Base-by-base conservation (phyloP, 23 tunicate species). In the Styela plicata region DNA sequence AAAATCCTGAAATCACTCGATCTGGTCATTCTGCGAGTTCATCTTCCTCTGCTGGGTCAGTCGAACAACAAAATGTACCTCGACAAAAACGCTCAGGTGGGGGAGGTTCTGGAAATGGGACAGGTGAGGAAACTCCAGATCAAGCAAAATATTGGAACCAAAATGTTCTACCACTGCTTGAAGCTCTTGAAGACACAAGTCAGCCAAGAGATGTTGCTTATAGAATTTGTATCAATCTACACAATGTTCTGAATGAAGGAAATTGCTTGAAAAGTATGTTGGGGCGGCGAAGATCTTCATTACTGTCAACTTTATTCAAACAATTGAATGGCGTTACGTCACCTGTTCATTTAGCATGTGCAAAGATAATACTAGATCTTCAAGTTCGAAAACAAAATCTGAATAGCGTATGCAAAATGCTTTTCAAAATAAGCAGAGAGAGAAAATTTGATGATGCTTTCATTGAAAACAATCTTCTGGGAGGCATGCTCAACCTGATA, bases 101-200 rank as follows among this genome's bases (percentile, higher is more conserved):
- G 13, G 27, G 73, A 16, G 77, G 77, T 28, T 71, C 77, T 3
- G 34, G 36, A 21, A 24, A 17, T 21, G 65, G 25, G 18, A 53
- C 33, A 7, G 37, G 23, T 7, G 85, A 83, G 0, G 97, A 91
- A 68, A 82, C 97, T 13, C 65, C 85, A 3, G 97, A 91, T 33
- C 89, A 91, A 73, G 97, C 97, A 37, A 66, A 74, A 10, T 87
- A 86, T 71, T 91, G 97, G 97, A 91, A 91, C 68, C 79, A 79
- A 34, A 78, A 37, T 63, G 80, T 91, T 25, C 83, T 91, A 16
- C 97, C 97, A 18, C 24, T 83, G 2, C 19, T 91, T 0, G 97
- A 91, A 77, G 36, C 57, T 2, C 53, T 91, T 17, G 87, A 87
- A 78, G 97, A 89, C n/a, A 65, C 22, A 61, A 52, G 31, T 24